A percentile compares a stretch with the other conserved stretches of the same genome.
Evolutionary conservation across 2,113 vertebrate genomes (phyloP).

Genomic region (Sciurus niger): DNA sequence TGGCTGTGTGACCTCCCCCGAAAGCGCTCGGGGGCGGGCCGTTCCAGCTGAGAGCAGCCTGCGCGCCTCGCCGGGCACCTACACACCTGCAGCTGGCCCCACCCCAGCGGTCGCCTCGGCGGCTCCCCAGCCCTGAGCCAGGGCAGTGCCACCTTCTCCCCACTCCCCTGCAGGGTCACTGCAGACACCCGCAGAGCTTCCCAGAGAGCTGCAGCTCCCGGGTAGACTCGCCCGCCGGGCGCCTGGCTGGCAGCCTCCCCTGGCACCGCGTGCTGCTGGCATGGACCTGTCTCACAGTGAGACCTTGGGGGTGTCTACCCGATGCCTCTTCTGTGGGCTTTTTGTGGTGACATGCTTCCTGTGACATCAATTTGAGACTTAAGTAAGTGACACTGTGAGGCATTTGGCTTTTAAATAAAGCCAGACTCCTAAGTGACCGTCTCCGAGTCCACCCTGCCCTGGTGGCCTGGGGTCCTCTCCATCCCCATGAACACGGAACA

Average conservation of each 20-base stretch:
- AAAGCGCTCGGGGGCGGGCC: no score
- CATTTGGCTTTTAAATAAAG: background rate
- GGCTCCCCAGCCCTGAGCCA: no score
- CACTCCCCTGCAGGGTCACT: no score
- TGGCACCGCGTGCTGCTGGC: background rate
- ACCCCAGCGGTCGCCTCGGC: no score
- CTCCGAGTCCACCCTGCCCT: rapidly evolving
- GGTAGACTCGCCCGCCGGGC: no score
- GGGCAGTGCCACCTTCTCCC: no score
- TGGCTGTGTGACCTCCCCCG: background rate
- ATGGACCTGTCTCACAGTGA: background rate
- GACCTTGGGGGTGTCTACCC: background rate
- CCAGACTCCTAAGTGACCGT: background rate
- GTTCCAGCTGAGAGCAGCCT: background rate
- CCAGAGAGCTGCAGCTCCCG: no score
- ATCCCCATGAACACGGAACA: rapidly evolving
- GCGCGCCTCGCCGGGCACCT: background rate
- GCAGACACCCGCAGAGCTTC: no score
- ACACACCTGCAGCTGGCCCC: background rate
- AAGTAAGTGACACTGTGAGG: rapidly evolving
- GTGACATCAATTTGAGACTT: no score
- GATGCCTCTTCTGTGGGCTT: no score
- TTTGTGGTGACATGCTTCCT: background rate
- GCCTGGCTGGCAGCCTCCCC: no score
- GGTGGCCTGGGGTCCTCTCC: rapidly evolving